Evolutionary conservation across 2,888 invertebrate species (phyloP).

Genomic region (Horisme vitalbata): DNA sequence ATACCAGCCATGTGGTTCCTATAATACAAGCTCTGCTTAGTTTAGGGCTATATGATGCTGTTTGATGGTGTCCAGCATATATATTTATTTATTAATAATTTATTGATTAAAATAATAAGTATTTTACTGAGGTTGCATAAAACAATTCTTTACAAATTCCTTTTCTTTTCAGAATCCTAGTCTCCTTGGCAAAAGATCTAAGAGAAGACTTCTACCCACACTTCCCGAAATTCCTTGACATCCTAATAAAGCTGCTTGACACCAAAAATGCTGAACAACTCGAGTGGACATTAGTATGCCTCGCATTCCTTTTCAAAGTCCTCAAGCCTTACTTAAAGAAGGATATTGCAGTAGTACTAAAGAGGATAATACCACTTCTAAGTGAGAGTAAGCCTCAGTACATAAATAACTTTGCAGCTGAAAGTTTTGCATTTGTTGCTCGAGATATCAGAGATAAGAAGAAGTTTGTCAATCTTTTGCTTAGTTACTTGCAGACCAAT

Average conservation of each 20-base stretch:
- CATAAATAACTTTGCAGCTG: conserved; percentile 96
- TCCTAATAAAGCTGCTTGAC: conserved; percentile 87
- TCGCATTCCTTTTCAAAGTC: conserved; percentile 95
- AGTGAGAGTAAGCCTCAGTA: conserved; percentile 91
- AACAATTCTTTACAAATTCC: no score
- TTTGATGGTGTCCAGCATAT: no score
- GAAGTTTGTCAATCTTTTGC: conserved; percentile 86
- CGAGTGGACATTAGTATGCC: conserved; percentile 92
- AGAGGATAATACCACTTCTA: conserved; percentile 88
- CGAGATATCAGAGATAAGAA: conserved; percentile 92
- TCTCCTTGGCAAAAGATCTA: conserved; percentile 93
- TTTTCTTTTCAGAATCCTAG: conserved; percentile 85
- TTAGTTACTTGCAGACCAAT: conserved; percentile 85
- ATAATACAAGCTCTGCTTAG: no score
- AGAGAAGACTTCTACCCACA: conserved; percentile 94
- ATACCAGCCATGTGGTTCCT: no score
- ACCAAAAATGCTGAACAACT: conserved; percentile 92
- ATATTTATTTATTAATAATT: no score
- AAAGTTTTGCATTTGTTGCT: conserved; percentile 97
- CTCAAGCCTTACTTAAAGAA: conserved; percentile 92
- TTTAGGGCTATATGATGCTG: no score
- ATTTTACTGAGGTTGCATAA: no score
- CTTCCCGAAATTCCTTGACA: conserved; percentile 89
- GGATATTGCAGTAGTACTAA: conserved; percentile 89
- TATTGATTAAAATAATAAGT: no score